Percentiles rank a stretch among this genome's conserved stretches.
phyloP scores from a whole-genome alignment of 2,888 invertebrate species.

The Anoplius nigerrimus region DNA sequence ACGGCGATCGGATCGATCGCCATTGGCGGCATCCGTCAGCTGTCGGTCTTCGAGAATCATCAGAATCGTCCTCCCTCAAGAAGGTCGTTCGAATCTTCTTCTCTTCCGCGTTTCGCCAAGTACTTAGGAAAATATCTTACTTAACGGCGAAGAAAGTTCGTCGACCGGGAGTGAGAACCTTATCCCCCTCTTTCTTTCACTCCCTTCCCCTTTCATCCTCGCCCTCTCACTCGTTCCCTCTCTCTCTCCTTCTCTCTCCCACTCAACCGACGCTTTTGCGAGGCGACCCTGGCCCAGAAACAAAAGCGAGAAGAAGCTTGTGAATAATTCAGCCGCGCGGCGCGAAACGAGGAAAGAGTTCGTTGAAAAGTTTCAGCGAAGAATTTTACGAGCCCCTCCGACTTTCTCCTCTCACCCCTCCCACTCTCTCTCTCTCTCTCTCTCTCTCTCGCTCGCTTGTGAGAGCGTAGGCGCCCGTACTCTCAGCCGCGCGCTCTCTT shows the following conservation, averaged over 20 bases:
- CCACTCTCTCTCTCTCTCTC: conserved; percentile 5
- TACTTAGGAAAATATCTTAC: conserved; percentile 62
- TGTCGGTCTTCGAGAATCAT: too few species aligned
- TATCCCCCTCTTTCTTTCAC: conserved; percentile 16
- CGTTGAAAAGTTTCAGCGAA: conserved; percentile 2
- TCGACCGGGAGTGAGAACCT: conserved; percentile 41
- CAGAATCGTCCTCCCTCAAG: too few species aligned
- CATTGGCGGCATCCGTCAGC: too few species aligned
- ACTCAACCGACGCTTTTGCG: conserved; percentile 40
- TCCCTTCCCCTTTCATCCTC: conserved; percentile 2
- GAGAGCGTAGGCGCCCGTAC: too few species aligned
- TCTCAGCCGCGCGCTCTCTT: too few species aligned
- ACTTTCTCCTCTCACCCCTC: neutral
- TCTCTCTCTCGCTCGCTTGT: too few species aligned
- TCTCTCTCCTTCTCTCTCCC: conserved; percentile 20
- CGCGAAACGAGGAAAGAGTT: conserved; percentile 17
- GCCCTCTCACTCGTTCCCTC: conserved; percentile 25
- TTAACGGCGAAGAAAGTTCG: conserved; percentile 56
- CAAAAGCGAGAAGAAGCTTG: conserved; percentile 72
- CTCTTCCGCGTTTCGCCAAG: conserved; percentile 32
- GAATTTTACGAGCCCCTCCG: neutral
- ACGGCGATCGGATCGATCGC: too few species aligned
- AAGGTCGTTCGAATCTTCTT: too few species aligned
- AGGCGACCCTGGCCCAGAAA: conserved; percentile 74
- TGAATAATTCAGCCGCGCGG: conserved; percentile 68